phyloP scores from a whole-genome alignment of 2,888 invertebrate species.

The Scaptomyza tumidula region DNA sequence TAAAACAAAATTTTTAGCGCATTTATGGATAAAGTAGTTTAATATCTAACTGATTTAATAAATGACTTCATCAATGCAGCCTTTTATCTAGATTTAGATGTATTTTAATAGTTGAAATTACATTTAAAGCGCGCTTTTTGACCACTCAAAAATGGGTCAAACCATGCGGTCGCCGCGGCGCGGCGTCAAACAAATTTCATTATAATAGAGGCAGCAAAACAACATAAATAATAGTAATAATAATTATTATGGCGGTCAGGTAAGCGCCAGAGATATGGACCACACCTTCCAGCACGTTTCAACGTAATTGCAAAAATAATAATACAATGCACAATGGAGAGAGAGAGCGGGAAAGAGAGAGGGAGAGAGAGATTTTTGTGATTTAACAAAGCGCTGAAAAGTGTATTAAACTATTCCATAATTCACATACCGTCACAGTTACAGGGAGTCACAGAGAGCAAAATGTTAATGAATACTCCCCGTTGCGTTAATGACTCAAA shows the following conservation, averaged over 20 bases:
- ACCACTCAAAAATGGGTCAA: slow-evolving; percentile 52
- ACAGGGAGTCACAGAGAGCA: slow-evolving; percentile 23
- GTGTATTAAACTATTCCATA: slow-evolving; percentile 60
- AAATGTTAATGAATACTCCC: slow-evolving; percentile 73
- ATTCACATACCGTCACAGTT: slow-evolving; percentile 19
- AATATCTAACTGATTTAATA: neutral
- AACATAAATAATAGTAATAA: neutral
- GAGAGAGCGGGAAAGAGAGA: too few relatives aligned
- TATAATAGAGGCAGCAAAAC: slow-evolving; percentile 20
- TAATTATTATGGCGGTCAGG: slow-evolving; percentile 27
- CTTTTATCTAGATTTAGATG: neutral
- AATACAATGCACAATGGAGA: neutral
- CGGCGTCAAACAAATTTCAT: slow-evolving; percentile 40
- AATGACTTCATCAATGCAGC: neutral
- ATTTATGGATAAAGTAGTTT: neutral
- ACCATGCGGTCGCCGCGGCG: neutral
- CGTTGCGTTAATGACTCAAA: slow-evolving; percentile 75
- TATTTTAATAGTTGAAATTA: slow-evolving; percentile 5
- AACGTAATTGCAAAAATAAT: slow-evolving; percentile 30
- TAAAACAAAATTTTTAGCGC: too few relatives aligned
- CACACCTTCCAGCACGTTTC: slow-evolving; percentile 55
- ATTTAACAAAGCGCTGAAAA: slow-evolving; percentile 49
- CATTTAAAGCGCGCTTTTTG: neutral
- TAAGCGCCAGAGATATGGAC: slow-evolving; percentile 36
- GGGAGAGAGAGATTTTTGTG: slow-evolving; percentile 5